Conservation (phyloP, 2,888 invertebrate genomes). For the Brassicogethes aeneus region DNA sequence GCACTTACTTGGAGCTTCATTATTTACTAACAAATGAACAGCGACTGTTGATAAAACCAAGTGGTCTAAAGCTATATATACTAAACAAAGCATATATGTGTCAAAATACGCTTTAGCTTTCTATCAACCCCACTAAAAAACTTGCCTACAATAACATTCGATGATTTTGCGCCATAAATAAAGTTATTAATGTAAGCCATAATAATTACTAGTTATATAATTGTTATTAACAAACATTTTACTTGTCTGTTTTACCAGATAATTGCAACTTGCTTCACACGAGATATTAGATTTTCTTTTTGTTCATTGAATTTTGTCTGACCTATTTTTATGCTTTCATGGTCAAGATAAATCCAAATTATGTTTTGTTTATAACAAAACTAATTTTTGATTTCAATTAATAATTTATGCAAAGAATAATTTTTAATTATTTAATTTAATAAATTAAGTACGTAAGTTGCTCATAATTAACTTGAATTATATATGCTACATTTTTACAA, state of each 20-base stretch:
- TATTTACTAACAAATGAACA: slow-evolving; percentile 22
- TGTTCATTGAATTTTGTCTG: background rate
- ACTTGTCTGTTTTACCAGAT: background rate
- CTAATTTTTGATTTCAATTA: background rate
- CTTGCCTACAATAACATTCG: slow-evolving; percentile 8
- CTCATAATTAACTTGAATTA: no score
- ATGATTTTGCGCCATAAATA: slow-evolving; percentile 15
- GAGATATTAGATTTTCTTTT: background rate
- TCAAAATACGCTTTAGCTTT: slow-evolving; percentile 24
- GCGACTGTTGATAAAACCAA: slow-evolving; percentile 29
- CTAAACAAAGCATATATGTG: slow-evolving; percentile 19
- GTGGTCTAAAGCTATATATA: slow-evolving; percentile 21
- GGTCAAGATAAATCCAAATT: background rate
- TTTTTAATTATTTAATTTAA: no score
- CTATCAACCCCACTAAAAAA: slow-evolving; percentile 22
- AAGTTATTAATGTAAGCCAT: slow-evolving; percentile 11
- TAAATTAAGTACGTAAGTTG: no score
- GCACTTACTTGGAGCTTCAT: slow-evolving; percentile 36
- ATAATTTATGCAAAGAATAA: no score
- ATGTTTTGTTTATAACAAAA: background rate
- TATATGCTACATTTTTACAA: no score
- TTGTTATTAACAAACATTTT: background rate
- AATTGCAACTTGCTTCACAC: background rate
- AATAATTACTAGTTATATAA: no score
- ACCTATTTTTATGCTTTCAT: background rate